These are phyloP conservation scores for Marmota monax DNA, from an alignment of 2,113 vertebrate species.

Conservation along the genomic window DNA sequence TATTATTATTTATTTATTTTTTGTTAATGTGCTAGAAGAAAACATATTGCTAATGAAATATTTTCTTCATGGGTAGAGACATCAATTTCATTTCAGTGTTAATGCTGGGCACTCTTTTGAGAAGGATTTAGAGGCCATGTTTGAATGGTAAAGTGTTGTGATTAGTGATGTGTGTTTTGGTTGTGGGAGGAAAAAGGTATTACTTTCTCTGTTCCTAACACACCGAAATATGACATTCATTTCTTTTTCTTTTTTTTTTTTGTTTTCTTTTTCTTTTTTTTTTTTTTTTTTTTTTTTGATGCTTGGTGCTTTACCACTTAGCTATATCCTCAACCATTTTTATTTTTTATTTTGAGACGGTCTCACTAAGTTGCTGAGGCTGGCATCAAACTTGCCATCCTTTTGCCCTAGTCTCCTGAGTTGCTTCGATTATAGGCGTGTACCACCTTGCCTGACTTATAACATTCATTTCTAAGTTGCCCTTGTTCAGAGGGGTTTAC, in stretches of 20 bases:
- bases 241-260: background rate
- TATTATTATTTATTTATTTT: background rate
- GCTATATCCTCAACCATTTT: no score
- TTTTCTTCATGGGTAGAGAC: background rate
- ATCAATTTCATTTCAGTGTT: background rate
- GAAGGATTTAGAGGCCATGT: background rate
- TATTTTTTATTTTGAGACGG: no score
- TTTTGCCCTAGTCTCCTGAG: no score
- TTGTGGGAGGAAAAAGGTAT: background rate
- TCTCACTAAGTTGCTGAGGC: no score
- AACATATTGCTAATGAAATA: background rate
- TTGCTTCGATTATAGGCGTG: no score
- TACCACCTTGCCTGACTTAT: no score
- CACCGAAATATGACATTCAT: background rate
- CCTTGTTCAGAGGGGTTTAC: background rate
- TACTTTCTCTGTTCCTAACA: background rate
- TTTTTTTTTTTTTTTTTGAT: no score
- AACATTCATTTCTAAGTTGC: background rate
- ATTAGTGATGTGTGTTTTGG: background rate
- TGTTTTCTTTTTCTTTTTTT: background rate
- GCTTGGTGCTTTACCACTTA: no score
- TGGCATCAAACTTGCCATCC: no score
- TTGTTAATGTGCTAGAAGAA: constrained; percentile 12
- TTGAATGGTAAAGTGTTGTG: background rate
- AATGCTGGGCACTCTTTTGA: background rate